Percentiles rank a stretch among this genome's conserved stretches.
These are phyloP conservation scores for Macrosiphum euphorbiae DNA, from an alignment of 2,888 invertebrate genomes.

Conservation along the genomic window DNA sequence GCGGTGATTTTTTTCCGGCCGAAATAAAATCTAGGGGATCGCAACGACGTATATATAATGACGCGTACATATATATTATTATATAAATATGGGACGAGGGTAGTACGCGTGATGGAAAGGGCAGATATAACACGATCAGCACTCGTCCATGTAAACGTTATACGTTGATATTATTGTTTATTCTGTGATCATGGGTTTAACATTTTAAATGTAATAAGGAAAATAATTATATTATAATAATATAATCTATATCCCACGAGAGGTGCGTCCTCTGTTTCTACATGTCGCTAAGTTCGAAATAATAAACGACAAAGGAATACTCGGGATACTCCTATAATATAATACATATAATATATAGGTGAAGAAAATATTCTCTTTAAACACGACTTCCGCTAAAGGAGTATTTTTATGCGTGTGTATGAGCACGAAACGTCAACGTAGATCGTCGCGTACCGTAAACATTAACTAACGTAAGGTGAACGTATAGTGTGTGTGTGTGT, in stretches of 20 bases:
- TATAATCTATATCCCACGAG: background rate
- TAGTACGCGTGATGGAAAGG: background rate
- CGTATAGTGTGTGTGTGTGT: background rate
- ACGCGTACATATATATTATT: background rate
- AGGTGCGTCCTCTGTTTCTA: no score
- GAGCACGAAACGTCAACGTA: slow-evolving; percentile 39
- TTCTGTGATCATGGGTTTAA: background rate
- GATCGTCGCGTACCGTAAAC: slow-evolving; percentile 12
- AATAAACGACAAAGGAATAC: no score
- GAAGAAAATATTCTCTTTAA: background rate
- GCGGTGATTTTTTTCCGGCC: background rate
- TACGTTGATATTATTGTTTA: background rate
- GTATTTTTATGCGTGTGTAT: background rate
- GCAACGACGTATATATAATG: background rate
- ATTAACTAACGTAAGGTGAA: background rate
- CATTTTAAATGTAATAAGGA: background rate
- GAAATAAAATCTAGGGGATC: background rate
- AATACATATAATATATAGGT: background rate
- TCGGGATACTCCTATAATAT: background rate
- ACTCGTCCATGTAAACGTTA: background rate
- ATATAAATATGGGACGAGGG: background rate
- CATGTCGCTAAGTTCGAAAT: background rate
- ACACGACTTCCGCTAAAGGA: background rate
- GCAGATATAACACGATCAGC: background rate
- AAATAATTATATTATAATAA: background rate